Base-by-base conservation (phyloP, 1,140 invertebrate species). In the Anastrepha ludens region DNA sequence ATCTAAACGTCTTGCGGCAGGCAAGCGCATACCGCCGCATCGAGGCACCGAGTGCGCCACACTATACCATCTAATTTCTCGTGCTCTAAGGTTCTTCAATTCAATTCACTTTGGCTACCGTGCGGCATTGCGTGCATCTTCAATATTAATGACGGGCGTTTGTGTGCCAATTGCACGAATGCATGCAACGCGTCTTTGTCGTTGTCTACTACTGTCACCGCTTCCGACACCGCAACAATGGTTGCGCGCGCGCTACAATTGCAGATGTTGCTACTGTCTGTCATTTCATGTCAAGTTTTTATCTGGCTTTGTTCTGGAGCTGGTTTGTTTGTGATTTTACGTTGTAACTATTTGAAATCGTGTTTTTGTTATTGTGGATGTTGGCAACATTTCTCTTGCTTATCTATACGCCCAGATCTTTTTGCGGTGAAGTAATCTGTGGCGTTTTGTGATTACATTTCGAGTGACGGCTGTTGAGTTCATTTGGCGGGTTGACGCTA, bases 161-260 rank as follows among this genome's bases (percentile, higher is more conserved):
- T 91, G 91, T 91, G 90, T 91, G 91, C 91, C 91, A 91, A 91
- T 91, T 91, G 91, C 88, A 91, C 91, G 91, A 91, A 91, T 91
- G 91, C 89, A 91, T 91, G 89, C 90, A 87, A 67, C 87, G 86
- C 55, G 44, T 39, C 11, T 65, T 13, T 86, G 39, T 86, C 9
- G 13, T 70, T 58, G 70, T 39, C 50, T 70, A 15, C 88, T 62
- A 70, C 87, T 87, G 88, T 88, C 88, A 88, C 88, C 87, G 88
- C 87, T 65, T 89, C 65, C 87, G 87, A 65, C 67, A 87, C 86
- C 87, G 85, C 87, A 86, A 39, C 85, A 86, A 60, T 86, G 58
- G 39, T 41, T 39, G 20, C 70, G 70, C 70, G 47, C n/a, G 11
- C 15, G 70, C 70, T 8, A 13, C 47, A 55, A 50, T 7, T 7